Evolutionary conservation across 1,140 invertebrate genomes (phyloP), one percentile per base, ranked within the genome.

Genomic region (Heterodera schachtii): DNA sequence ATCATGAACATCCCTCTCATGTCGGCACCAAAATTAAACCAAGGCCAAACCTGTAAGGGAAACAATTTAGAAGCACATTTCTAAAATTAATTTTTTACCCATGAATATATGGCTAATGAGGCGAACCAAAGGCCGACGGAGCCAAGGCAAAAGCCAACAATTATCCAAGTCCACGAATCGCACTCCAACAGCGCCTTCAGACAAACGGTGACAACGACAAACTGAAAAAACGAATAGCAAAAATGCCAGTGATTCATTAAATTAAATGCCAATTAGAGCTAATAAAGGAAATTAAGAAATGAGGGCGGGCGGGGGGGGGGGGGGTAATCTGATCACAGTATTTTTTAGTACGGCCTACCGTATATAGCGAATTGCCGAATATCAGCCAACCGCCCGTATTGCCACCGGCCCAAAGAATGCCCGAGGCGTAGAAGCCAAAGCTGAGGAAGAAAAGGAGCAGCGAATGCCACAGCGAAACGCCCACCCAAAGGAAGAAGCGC

Each of bases 401-500:
- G 76, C 96, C 97, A 91, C 93, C 93, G 69, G 91, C 90, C 95
- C 97, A 98, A 73, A 97, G 92, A 71, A 94, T 93, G 90, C 95
- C 95, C n/a, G 90, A 81, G 52, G 88, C 73, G 46, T 81, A 81
- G 13, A 78, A 78, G 84, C 67, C 82, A 83, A 85, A 91, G n/a
- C 96, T 94, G 85, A 98, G 91, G 95, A 96, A 98, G 91, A 96
- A 98, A 77, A 99, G 92, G 81, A 98, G 90, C 60, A 97, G 93
- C 9, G 96, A 98, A 92, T 99, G 97, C 87, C 95, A 92, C 85
- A 98, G 91, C 11, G 96, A 94, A 90, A 98, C 96, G 19, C 93
- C 91, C 81, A 98, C 96, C 97, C 97, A 99, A 83, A 97, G 92
- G 95, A 96, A 98, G 92, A 99, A 99, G 74, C 97, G 94, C 92